Evolutionary conservation across 2,888 invertebrate species (phyloP).

Genomic region (Cheilosia scutellata): DNA sequence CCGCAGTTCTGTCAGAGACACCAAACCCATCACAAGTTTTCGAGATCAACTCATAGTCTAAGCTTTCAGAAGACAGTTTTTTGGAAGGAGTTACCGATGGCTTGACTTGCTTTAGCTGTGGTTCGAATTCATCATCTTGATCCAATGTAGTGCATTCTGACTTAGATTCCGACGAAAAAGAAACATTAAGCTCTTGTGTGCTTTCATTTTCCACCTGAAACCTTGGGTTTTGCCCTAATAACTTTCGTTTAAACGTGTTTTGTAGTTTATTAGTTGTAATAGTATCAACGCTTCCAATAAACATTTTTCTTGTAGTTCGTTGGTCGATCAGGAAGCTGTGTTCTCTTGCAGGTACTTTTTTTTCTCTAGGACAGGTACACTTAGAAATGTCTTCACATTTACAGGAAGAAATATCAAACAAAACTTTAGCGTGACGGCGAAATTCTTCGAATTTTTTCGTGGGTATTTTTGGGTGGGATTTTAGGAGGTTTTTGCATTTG

Average conservation of each 20-base stretch:
- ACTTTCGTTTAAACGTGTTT: neutral
- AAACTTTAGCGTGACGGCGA: no score
- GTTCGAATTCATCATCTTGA: neutral
- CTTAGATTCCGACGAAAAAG: no score
- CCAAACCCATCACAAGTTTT: neutral
- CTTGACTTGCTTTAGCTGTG: slow-evolving; percentile 2
- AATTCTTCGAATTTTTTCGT: no score
- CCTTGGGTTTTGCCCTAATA: neutral
- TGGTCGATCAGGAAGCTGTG: no score
- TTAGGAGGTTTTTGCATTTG: no score
- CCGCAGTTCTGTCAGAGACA: neutral
- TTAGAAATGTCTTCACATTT: neutral
- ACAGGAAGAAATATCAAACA: no score
- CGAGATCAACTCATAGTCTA: neutral
- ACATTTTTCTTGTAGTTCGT: no score
- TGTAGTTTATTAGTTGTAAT: neutral
- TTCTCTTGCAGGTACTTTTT: neutral
- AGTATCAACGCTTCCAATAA: neutral
- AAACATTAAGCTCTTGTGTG: no score
- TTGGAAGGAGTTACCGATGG: neutral
- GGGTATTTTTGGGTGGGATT: no score
- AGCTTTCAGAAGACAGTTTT: no score
- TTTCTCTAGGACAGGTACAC: neutral
- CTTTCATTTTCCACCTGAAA: no score
- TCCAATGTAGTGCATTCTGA: no score